These are phyloP conservation scores for Drosophila burlai DNA, from an alignment of 1,140 invertebrate species.

Conservation along the genomic window DNA sequence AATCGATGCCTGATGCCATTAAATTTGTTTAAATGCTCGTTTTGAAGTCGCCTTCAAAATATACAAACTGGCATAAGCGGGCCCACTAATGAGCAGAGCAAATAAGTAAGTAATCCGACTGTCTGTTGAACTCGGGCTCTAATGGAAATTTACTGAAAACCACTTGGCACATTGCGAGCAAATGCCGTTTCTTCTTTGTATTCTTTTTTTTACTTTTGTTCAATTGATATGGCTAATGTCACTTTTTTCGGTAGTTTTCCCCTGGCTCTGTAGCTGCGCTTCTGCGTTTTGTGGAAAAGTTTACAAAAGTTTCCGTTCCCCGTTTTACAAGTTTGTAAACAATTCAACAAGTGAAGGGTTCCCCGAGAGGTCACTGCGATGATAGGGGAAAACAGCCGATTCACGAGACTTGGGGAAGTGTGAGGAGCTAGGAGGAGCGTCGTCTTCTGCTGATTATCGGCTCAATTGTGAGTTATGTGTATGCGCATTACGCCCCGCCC, in stretches of 20 bases:
- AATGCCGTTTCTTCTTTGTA: conserved; percentile 20
- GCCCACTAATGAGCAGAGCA: conserved; percentile 65
- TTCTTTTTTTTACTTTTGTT: conserved; percentile 10
- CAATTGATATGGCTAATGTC: conserved; percentile 31
- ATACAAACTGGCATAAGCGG: conserved; percentile 43
- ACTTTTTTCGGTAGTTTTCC: conserved; percentile 54
- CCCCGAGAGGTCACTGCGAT: conserved; percentile 58
- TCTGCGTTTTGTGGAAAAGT: conserved; percentile 60
- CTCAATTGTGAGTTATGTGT: conserved; percentile 33
- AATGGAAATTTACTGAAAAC: conserved; percentile 73
- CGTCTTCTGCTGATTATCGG: conserved; percentile 39
- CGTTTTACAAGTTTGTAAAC: conserved; percentile 60
- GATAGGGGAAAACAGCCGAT: conserved; percentile 4
- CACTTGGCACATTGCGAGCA: conserved; percentile 61
- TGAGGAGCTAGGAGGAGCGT: conserved; percentile 13
- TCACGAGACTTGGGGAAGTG: conserved; percentile 57
- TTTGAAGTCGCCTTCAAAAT: conserved; percentile 11
- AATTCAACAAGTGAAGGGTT: conserved; percentile 66
- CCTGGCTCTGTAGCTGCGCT: conserved; percentile 13
- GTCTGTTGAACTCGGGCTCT: conserved; percentile 36
- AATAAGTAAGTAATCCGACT: conserved; percentile 47
- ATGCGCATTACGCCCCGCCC: conserved; percentile 10
- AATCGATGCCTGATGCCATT: conserved; percentile 1
- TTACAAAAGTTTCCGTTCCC: conserved; percentile 73
- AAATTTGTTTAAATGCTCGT: conserved; percentile 31